phyloP scores from a whole-genome alignment of 92 coral and sea anemone species.

The Isaurus tuberculatus region DNA sequence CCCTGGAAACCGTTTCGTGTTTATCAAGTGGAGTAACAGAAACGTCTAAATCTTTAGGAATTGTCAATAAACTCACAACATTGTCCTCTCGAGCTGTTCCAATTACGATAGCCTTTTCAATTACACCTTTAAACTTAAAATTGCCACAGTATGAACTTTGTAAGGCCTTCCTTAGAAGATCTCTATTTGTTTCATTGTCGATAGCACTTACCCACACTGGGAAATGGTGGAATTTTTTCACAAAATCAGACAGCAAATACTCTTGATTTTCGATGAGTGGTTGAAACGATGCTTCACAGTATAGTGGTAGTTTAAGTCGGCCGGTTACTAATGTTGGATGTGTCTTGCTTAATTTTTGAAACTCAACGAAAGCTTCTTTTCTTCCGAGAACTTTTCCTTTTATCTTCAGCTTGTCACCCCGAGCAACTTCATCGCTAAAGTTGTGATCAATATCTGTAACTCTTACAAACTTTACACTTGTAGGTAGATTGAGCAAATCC shows the following conservation, averaged over 20 bases:
- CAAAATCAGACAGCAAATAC: constrained; percentile 3
- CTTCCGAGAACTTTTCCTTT: background rate
- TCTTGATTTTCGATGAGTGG: constrained; percentile 1
- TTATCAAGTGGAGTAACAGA: background rate
- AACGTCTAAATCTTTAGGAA: constrained; percentile 32
- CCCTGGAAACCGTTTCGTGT: background rate
- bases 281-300: constrained; percentile 18
- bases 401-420: constrained; percentile 23
- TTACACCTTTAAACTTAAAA: background rate
- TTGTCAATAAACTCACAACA: constrained; percentile 20
- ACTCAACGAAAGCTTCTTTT: constrained; percentile 17
- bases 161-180: constrained; percentile 13
- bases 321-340: background rate
- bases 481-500: background rate
- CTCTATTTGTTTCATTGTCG: constrained; percentile 10
- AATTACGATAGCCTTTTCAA: background rate
- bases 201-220: constrained; percentile 21
- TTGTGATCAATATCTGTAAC: background rate
- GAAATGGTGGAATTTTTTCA: constrained; percentile 9
- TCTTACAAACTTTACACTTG: constrained; percentile 14
- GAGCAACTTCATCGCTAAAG: background rate
- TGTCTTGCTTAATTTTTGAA: background rate
- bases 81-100: constrained; percentile 33
- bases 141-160: constrained; percentile 19
- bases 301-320: constrained; percentile 18